A percentile compares a stretch with the other conserved stretches of the same genome.
Conservation (phyloP, 2,888 invertebrate species). For the Laothoe populi region DNA sequence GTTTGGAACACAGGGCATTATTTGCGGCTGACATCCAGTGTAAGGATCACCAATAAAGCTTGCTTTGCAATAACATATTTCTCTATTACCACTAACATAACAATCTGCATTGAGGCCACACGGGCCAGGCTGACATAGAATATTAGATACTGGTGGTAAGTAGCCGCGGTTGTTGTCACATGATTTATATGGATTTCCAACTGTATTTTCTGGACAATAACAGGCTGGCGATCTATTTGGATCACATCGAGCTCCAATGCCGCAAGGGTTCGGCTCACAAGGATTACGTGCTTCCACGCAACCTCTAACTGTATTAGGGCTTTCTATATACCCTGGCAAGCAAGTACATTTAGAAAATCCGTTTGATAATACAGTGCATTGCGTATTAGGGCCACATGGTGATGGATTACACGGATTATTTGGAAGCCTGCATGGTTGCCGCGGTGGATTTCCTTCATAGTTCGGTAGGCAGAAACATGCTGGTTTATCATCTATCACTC, state of each 20-base stretch:
- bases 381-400: slow-evolving; percentile 95
- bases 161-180: slow-evolving; percentile 85
- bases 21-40: slow-evolving; percentile 89
- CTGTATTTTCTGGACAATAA: slow-evolving; percentile 92
- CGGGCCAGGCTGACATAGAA: slow-evolving; percentile 92
- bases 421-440: slow-evolving; percentile 88
- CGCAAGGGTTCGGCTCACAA: slow-evolving; percentile 93
- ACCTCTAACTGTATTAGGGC: slow-evolving; percentile 94
- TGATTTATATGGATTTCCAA: slow-evolving; percentile 93
- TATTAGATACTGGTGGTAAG: slow-evolving; percentile 74
- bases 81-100: slow-evolving; percentile 91
- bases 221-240: slow-evolving; percentile 91
- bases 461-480: slow-evolving; percentile 95
- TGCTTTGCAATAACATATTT: slow-evolving; percentile 92
- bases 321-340: slow-evolving; percentile 91
- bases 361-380: slow-evolving; percentile 90
- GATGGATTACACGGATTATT: slow-evolving; percentile 93
- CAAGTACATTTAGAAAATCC: slow-evolving; percentile 96
- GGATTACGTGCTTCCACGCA: slow-evolving; percentile 92
- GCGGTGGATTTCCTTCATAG: slow-evolving; percentile 93
- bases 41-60: slow-evolving; percentile 93
- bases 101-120: slow-evolving; percentile 94
- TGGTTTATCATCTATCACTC: slow-evolving; percentile 89
- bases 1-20: slow-evolving; percentile 90
- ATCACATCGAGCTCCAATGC: slow-evolving; percentile 91